Percentiles rank a stretch among this genome's conserved stretches.
Evolutionary conservation across 2,888 invertebrate species (phyloP).

Genomic region (Thalpophila matura): DNA sequence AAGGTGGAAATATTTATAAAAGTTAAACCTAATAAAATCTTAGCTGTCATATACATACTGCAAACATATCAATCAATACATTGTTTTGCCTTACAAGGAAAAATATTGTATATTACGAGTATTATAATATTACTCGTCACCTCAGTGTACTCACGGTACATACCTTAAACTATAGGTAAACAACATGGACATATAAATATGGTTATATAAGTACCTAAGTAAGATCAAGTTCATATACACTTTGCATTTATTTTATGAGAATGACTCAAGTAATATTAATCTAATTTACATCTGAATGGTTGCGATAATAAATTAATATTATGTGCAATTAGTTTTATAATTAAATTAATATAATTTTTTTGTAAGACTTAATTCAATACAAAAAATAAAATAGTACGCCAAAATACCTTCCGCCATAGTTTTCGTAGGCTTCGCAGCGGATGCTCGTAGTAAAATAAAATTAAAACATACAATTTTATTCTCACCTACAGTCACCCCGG

Average conservation of each 20-base stretch:
- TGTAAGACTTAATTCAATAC: no score
- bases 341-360: no score
- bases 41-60: background rate
- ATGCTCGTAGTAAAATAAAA: background rate
- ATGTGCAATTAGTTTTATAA: no score
- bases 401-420: background rate
- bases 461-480: no score
- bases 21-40: slow-evolving; percentile 7
- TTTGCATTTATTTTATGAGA: slow-evolving; percentile 5
- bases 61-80: slow-evolving; percentile 35
- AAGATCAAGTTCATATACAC: slow-evolving; percentile 1
- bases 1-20: background rate
- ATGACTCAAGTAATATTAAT: slow-evolving; percentile 15
- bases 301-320: background rate
- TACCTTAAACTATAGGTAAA: slow-evolving; percentile 6
- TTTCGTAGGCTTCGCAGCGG: background rate
- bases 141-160: slow-evolving; percentile 2
- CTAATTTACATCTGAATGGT: slow-evolving; percentile 16
- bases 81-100: slow-evolving; percentile 25
- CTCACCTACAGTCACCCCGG: no score
- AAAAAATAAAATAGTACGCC: background rate
- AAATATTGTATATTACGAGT: slow-evolving; percentile 14
- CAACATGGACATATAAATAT: slow-evolving; percentile 8
- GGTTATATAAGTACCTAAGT: background rate
- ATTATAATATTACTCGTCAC: slow-evolving; percentile 2